Evolutionary conservation across 1,140 invertebrate species (phyloP).

Genomic region (Lasioglossum albipes): DNA sequence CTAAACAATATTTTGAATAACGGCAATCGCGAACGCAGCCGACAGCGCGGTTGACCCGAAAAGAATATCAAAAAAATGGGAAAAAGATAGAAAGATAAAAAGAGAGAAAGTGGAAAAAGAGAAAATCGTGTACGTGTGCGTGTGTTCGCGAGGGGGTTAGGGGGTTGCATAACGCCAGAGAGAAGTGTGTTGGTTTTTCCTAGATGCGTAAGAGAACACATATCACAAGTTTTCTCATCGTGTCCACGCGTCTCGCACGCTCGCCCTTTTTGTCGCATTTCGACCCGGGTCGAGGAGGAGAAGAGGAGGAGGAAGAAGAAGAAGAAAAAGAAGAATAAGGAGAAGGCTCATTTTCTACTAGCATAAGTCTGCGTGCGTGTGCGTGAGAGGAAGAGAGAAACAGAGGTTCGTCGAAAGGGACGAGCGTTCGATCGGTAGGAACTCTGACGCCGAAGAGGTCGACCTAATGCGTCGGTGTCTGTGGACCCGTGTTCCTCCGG

Average conservation of each 20-base stretch:
- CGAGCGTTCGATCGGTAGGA: conserved; percentile 61
- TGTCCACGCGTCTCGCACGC: conserved; percentile 33
- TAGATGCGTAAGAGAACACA: conserved; percentile 66
- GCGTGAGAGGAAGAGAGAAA: neutral
- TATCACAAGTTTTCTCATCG: conserved; percentile 67
- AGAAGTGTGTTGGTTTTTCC: conserved; percentile 56
- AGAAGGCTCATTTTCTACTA: conserved; percentile 41
- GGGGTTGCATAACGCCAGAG: conserved; percentile 32
- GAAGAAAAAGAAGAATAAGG: neutral
- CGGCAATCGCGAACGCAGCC: neutral
- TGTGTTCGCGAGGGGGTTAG: neutral
- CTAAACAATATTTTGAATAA: too few species aligned
- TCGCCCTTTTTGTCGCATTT: conserved; percentile 33
- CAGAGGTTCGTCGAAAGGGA: conserved; percentile 51
- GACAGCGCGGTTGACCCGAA: conserved; percentile 4
- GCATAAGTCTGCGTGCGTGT: conserved; percentile 27
- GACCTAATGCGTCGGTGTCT: too few species aligned
- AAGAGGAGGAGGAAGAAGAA: neutral
- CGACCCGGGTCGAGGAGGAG: neutral
- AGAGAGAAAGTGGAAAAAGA: neutral
- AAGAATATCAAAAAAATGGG: conserved; percentile 19
- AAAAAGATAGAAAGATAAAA: neutral
- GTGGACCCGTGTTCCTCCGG: too few species aligned
- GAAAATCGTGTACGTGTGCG: neutral
- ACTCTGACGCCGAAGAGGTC: neutral